Evolutionary conservation across 2,888 invertebrate genomes (phyloP), one percentile per base, ranked within the genome.

Genomic region (Dilophus febrilis): DNA sequence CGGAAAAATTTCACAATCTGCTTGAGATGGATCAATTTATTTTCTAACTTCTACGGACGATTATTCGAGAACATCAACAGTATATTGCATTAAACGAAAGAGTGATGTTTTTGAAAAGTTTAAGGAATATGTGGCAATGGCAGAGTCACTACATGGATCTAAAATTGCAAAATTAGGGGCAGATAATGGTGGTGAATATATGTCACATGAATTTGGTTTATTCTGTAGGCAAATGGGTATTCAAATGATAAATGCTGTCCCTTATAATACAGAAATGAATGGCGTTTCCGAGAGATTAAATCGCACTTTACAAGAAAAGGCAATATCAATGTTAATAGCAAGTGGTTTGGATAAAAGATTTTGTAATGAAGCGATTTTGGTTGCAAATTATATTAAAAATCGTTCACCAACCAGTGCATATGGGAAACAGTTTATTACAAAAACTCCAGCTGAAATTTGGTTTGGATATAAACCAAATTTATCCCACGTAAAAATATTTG

Each of bases 111-210:
- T 32, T 10, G 32, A 13, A 6, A 38, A 38, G 32, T 38, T 38
- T 26, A 38, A 32, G n/a, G 22, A 38, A 32, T 32, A 11, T 16
- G 26, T 22, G 2, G 31, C 12, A 5, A 14, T 31, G 26, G 32
- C 32, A 4, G 19, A 37, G 17, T 4, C 37, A 4, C 3, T 4
- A 14, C 34, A 34, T n/a, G 16, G 12, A n/a, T 3, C 8, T 17
- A 37, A 30, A 42, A 35, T 42, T 22, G 14, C 29, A 30, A 38
- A 12, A 22, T 17, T 42, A 8, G 11, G 17, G 3, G 12, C 13
- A 10, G 40, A 40, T 16, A 40, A 42, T 34, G 40, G 40, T n/a
- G 37, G 37, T 22, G 42, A 42, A 32, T 42, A 42, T 34, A 29
- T 19, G 11, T 31, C 34, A n/a, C 37, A 40, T 27, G 37, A 29